Evolutionary conservation across 2,113 vertebrate genomes (phyloP).

Genomic region (Psophia crepitans): DNA sequence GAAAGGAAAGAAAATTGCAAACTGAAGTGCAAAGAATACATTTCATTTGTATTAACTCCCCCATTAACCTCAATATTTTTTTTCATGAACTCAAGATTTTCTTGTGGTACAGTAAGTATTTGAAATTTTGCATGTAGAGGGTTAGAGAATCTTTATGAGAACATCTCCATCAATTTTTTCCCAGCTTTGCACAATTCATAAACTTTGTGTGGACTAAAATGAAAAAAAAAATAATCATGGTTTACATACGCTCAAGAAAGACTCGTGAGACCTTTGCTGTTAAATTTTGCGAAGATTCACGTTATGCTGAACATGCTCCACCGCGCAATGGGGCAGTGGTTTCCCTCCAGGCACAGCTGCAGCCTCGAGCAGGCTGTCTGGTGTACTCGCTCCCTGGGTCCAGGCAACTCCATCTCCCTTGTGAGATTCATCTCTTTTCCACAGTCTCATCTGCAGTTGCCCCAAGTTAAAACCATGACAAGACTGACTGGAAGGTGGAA

Average conservation of each 20-base stretch:
- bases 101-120: neutral
- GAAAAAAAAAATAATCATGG: neutral
- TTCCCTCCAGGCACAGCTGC: neutral
- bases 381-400: neutral
- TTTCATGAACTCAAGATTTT: neutral
- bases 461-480: neutral
- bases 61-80: neutral
- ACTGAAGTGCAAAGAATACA: neutral
- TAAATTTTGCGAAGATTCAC: neutral
- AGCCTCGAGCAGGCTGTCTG: neutral
- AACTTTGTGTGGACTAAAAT: neutral
- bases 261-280: neutral
- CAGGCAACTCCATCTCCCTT: neutral
- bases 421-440: neutral
- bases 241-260: neutral
- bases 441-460: neutral
- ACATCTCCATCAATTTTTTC: neutral
- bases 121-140: neutral
- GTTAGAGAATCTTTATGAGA: neutral
- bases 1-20: neutral
- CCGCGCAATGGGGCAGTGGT: neutral
- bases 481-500: neutral
- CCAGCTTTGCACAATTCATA: neutral
- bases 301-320: rapidly evolving
- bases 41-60: neutral